These are phyloP conservation scores for Bursaphelenchus mucronatus DNA, from an alignment of 1,140 invertebrate genomes.

Conservation along the genomic window DNA sequence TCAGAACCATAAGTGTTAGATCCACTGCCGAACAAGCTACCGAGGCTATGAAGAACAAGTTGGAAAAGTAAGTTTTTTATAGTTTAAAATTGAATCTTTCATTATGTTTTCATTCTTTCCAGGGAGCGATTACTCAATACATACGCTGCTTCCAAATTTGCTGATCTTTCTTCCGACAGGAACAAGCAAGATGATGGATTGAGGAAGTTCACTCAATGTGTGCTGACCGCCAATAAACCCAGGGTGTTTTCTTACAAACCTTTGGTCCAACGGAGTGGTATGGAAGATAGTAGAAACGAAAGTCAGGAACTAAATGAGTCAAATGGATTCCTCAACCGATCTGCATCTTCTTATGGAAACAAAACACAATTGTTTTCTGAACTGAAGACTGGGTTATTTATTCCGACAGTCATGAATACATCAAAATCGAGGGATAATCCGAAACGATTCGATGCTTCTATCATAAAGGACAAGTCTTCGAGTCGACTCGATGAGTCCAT, in stretches of 20 bases:
- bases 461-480: constrained; percentile 3
- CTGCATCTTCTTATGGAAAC: too few relatives aligned
- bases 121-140: neutral
- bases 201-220: constrained; percentile 1
- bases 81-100: neutral
- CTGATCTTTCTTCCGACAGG: neutral
- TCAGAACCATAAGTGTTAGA: constrained; percentile 17
- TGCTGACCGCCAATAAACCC: constrained; percentile 7
- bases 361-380: constrained; percentile 6
- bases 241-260: constrained; percentile 22
- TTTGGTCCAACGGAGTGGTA: constrained; percentile 12
- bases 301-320: neutral
- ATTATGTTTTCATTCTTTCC: neutral
- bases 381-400: constrained; percentile 5
- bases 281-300: neutral
- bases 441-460: constrained; percentile 7
- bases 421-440: constrained; percentile 14
- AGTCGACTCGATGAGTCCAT: too few relatives aligned
- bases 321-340: neutral
- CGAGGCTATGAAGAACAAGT: constrained; percentile 12
- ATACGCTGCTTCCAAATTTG: neutral
- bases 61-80: constrained; percentile 7
- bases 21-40: constrained; percentile 11
- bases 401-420: neutral
- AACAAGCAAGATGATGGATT: constrained; percentile 1